These are phyloP conservation scores for Numenius arquata DNA, from an alignment of 2,113 vertebrate species.

Conservation along the genomic window DNA sequence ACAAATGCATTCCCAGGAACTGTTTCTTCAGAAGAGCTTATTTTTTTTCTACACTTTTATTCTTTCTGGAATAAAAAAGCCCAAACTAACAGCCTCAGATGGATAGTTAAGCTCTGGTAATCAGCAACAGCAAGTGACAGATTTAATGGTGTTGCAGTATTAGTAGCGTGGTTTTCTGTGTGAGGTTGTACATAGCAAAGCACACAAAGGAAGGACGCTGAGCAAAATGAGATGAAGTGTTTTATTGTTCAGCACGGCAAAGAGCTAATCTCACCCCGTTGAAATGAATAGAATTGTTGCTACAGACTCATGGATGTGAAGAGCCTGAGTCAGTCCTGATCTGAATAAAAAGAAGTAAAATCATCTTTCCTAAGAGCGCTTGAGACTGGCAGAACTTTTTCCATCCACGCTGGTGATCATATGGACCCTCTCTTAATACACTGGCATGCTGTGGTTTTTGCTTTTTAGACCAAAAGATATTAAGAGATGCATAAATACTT, in stretches of 20 bases:
- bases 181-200: neutral
- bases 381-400: neutral
- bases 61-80: neutral
- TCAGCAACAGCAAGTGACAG: neutral
- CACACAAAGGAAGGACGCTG: neutral
- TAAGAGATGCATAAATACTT: neutral
- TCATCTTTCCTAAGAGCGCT: fast-evolving
- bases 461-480: neutral
- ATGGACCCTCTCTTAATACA: neutral
- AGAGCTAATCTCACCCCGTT: neutral
- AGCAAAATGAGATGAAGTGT: neutral
- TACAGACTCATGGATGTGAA: neutral
- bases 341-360: neutral
- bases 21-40: neutral
- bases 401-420: neutral
- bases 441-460: neutral
- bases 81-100: neutral
- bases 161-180: neutral
- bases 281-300: neutral
- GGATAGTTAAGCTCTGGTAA: neutral
- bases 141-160: neutral
- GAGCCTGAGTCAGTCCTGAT: neutral
- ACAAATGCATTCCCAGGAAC: neutral
- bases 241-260: neutral
- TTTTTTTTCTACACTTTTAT: neutral